Conservation (phyloP, 2,888 invertebrate species). For the Venusia cambrica region DNA sequence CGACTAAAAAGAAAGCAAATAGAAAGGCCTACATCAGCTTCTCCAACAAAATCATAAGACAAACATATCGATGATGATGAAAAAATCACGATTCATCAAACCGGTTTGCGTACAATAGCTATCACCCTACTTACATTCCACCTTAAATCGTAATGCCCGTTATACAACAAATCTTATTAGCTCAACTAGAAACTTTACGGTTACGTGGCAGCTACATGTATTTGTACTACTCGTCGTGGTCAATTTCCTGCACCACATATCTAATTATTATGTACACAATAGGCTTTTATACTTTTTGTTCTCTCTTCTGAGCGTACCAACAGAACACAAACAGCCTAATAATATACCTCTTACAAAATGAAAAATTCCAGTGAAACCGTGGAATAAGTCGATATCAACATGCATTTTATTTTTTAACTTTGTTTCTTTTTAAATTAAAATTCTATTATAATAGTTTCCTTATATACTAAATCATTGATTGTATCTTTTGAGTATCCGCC, state of each 20-base stretch:
- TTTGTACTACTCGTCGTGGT: conserved; percentile 40
- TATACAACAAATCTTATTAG: conserved; percentile 69
- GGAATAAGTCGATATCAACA: not conserved
- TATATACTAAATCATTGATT: conserved; percentile 35
- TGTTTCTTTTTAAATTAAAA: too few relatives aligned
- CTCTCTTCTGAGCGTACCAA: conserved; percentile 22
- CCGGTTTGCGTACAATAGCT: conserved; percentile 59
- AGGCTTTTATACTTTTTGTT: conserved; percentile 26
- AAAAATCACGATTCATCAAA: conserved; percentile 39
- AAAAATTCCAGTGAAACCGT: not conserved
- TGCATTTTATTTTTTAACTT: not conserved
- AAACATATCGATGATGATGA: conserved; percentile 4
- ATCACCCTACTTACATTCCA: conserved; percentile 52
- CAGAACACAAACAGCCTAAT: too few relatives aligned
- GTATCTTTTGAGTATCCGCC: conserved; percentile 50
- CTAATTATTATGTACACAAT: conserved; percentile 40
- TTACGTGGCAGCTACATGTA: conserved; percentile 53
- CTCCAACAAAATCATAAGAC: too few relatives aligned
- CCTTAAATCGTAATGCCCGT: conserved; percentile 59
- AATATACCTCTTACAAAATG: too few relatives aligned
- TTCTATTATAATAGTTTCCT: conserved; percentile 8
- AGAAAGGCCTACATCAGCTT: too few relatives aligned
- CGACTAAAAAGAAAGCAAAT: too few relatives aligned
- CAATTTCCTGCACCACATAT: conserved; percentile 47
- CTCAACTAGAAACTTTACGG: conserved; percentile 51